phyloP scores from a whole-genome alignment of 2,113 vertebrate species.

The Perccottus glenii region DNA sequence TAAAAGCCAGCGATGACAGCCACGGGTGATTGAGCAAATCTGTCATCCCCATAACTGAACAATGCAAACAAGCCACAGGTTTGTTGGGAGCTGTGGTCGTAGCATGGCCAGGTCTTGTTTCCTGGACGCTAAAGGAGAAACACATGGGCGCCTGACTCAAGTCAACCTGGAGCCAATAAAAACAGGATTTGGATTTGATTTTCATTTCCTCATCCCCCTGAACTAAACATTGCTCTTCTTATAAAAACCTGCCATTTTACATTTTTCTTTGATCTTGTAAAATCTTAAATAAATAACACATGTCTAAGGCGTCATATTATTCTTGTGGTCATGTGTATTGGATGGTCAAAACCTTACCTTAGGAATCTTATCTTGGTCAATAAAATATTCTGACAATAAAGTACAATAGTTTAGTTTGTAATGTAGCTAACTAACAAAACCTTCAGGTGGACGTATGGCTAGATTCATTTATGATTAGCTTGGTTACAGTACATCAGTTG shows the following conservation, averaged over 20 bases:
- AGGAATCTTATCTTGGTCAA: too few relatives aligned
- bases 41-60: conserved; percentile 65
- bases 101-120: conserved; percentile 36
- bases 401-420: too few relatives aligned
- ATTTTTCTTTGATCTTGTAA: conserved; percentile 35
- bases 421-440: too few relatives aligned
- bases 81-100: conserved; percentile 33
- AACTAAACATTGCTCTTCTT: conserved; percentile 36
- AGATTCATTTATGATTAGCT: background rate
- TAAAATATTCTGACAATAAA: too few relatives aligned
- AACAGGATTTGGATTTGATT: conserved; percentile 64
- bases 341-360: background rate
- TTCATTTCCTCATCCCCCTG: conserved; percentile 53
- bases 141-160: conserved; percentile 57
- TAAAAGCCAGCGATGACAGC: conserved; percentile 69
- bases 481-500: background rate
- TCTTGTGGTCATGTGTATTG: background rate
- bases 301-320: conserved; percentile 1
- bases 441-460: too few relatives aligned
- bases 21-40: conserved; percentile 71
- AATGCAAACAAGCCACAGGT: conserved; percentile 66
- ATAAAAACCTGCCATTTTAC: conserved; percentile 31
- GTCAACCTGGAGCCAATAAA: conserved; percentile 53
- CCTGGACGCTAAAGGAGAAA: conserved; percentile 68
- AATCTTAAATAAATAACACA: background rate